Base-by-base conservation (phyloP, 2,797 vertebrate genomes). In the Cossypha caffra region DNA sequence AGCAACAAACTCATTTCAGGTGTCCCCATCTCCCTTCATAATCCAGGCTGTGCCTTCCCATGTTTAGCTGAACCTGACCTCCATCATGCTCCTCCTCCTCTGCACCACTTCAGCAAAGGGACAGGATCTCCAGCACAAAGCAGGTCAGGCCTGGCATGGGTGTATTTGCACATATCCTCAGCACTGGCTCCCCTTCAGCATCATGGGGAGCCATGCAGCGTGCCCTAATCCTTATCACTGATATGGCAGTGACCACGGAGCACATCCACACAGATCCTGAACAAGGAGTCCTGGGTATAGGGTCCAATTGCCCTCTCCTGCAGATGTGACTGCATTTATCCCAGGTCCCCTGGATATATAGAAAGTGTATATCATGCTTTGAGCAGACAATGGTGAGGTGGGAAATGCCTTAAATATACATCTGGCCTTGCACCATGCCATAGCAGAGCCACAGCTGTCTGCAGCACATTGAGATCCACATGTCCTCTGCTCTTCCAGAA, bases 231-330 rank as follows among this genome's bases (percentile, higher is more conserved):
- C 51, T 82, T 52, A 25, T 17, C 58, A 13, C 58, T 45, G 67
- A 54, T 29, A 5, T 0, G 0, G 31, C 59, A 76, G 48, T 10
- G 35, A 33, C 35, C 1, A 7, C 0, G 0, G 14, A 52, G n/a
- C 2, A 3, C 62, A 72, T 72, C 51, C 38, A 64, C 2, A 3
- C 42, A 3, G 1, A 25, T 58, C 66, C 40, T 37, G 7, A 35
- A 48, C 18, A 11, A 2, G 21, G 26, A 2, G 12, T 48, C 59
- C 33, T 38, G 16, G 43, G 20, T 28, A 37, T 2, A 38, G 37
- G 3, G 28, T 63, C 50, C 7, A 13, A n/a, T n/a, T 61, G 10
- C 20, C 11, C 28, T 50, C 50, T 78, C 69, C 28, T 4, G 1
- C 40, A 77, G 76, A 40, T 1, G 2, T 28, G 42, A 72, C 28